A percentile compares a stretch with the other conserved stretches of the same genome.
Evolutionary conservation across 2,113 vertebrate genomes (phyloP).

Genomic region (Sylvicapra grimmia): DNA sequence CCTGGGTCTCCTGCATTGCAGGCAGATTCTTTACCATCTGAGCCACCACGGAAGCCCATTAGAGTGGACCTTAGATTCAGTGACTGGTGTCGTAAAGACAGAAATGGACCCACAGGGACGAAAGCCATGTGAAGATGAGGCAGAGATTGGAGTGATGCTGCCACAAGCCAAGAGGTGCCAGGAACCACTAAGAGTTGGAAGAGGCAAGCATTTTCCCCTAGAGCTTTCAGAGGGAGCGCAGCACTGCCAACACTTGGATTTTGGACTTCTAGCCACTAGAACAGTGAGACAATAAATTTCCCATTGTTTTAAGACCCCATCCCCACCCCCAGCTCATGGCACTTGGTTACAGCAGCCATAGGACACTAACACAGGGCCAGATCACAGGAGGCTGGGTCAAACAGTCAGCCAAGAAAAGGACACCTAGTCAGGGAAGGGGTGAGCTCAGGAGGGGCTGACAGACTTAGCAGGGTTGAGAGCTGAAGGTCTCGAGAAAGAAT

Average conservation of each 20-base stretch:
- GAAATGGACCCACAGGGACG: not conserved
- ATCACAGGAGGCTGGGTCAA: not conserved
- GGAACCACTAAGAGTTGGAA: not conserved
- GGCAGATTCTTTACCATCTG: not conserved
- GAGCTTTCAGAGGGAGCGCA: not conserved
- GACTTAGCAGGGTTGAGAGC: not conserved
- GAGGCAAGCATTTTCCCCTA: not conserved
- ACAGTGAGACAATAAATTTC: not conserved
- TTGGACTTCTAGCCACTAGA: not conserved
- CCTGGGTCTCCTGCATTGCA: not conserved
- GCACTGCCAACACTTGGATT: not conserved
- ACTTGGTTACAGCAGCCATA: not conserved
- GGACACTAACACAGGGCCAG: not conserved
- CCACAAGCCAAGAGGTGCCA: not conserved
- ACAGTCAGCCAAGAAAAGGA: not conserved
- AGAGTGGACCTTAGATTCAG: not conserved
- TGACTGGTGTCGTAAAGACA: not conserved
- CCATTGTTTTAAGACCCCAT: not conserved
- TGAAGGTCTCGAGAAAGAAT: not conserved
- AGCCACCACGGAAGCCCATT: not conserved
- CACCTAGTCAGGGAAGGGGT: not conserved
- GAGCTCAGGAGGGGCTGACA: not conserved
- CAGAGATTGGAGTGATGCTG: not conserved
- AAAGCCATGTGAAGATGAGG: not conserved
- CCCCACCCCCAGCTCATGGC: not conserved